Conservation (phyloP, 64 coral and sea anemone genomes). For the Montipora capricornis region DNA sequence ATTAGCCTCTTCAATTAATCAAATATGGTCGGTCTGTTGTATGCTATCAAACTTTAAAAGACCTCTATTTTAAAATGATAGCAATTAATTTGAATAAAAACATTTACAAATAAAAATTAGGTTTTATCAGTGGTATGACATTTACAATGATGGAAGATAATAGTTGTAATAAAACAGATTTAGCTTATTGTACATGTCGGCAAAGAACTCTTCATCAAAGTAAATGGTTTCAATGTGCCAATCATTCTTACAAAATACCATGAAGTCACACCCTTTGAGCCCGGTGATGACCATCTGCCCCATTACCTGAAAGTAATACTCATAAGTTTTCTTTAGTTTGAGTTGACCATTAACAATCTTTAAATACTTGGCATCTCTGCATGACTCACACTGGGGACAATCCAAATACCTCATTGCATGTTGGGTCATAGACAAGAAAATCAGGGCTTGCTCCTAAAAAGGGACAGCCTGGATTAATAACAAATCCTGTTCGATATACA, state of each 20-base stretch:
- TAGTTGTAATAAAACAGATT: not conserved
- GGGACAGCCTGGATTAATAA: constrained; percentile 60
- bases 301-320: constrained; percentile 56
- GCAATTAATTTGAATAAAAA: too few species aligned
- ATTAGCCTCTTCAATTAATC: too few species aligned
- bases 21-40: too few species aligned
- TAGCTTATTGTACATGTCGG: constrained; percentile 34
- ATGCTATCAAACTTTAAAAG: too few species aligned
- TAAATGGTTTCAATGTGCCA: constrained; percentile 63
- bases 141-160: not conserved
- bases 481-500: constrained; percentile 52
- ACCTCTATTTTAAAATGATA: too few species aligned
- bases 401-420: constrained; percentile 13
- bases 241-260: constrained; percentile 55
- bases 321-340: constrained; percentile 25
- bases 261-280: constrained; percentile 62
- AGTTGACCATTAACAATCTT: constrained; percentile 38
- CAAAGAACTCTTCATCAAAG: constrained; percentile 56
- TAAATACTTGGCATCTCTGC: constrained; percentile 49
- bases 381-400: constrained; percentile 16
- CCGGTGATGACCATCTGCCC: constrained; percentile 43
- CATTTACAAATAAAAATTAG: too few species aligned
- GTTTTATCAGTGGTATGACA: too few species aligned
- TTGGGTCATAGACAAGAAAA: constrained; percentile 43
- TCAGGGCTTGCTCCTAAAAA: constrained; percentile 68